Conservation (phyloP, 1,140 invertebrate species). For the Mycetomoellerius zeteki region DNA sequence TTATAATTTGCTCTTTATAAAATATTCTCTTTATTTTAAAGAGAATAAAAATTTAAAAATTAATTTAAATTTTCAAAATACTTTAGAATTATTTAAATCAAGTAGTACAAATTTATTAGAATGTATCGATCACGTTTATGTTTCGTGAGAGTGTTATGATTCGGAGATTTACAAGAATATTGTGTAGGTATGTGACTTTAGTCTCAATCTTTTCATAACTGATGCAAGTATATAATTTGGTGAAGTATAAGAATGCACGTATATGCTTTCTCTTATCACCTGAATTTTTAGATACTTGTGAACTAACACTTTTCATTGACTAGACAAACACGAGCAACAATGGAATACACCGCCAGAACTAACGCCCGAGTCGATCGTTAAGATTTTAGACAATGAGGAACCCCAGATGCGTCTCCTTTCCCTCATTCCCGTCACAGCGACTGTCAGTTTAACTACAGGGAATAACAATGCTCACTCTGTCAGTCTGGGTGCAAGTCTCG, state of each 20-base stretch:
- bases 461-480: conserved; percentile 80
- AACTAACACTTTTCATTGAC: conserved; percentile 41
- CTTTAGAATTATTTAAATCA: neutral
- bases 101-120: neutral
- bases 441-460: conserved; percentile 79
- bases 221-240: conserved; percentile 5
- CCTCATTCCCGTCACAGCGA: conserved; percentile 80
- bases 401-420: conserved; percentile 70
- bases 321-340: conserved; percentile 77
- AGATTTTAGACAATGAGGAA: conserved; percentile 14
- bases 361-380: conserved; percentile 70
- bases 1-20: neutral
- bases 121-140: neutral
- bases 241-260: neutral
- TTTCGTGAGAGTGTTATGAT: neutral
- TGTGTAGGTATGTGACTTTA: neutral
- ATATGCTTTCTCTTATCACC: neutral
- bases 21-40: neutral
- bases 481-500: conserved; percentile 77
- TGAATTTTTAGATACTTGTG: conserved; percentile 32
- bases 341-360: conserved; percentile 80
- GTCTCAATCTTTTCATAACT: neutral
- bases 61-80: neutral
- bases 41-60: conserved; percentile 19
- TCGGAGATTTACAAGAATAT: conserved; percentile 14